Evolutionary conservation across 1,140 invertebrate genomes (phyloP), one percentile per base, ranked within the genome.

Genomic region (Panagrolaimus sp.): DNA sequence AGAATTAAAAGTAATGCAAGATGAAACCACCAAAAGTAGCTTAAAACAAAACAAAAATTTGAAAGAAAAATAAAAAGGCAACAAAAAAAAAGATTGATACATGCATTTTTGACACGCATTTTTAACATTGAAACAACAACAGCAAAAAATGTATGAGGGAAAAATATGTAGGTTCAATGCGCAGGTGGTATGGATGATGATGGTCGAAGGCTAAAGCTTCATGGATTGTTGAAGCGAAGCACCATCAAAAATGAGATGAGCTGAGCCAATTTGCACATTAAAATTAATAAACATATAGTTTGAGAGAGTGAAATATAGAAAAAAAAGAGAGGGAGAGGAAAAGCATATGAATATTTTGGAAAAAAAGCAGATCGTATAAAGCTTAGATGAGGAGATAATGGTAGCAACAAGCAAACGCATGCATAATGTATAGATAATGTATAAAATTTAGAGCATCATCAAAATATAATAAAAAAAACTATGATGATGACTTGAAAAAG

Each of bases 201-300:
- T 57, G 51, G 27, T 57, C 51, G 31, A 38, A 38, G 31, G 31
- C 51, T 57, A 27, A 20, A 25, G 20, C 27, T 57, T 57, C 51
- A 57, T 11, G 51, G 51, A 57, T 57, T 27, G 27, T 57, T 57
- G 51, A 20, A 27, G 51, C 27, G 51, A 57, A 57, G 27, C 27
- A 27, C 9, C 20, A 57, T 27, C 27, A 1, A 20, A 27, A 27
- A 27, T 25, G 20, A 27, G 51, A 57, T 27, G 51, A 27, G 51
- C 27, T 11, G 51, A 27, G 14, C 51, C 51, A 57, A 57, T 57
- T 57, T 57, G 51, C 27, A 27, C 51, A 57, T 57, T 25, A 57
- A 57, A 57, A 57, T 57, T 57, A 57, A 57, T 57, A 57, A 57
- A 57, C 51, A 57, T 57, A 57, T 38, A 38, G 31, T 38, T 38